A percentile compares a stretch with the other conserved stretches of the same genome.
Evolutionary conservation across 2,113 vertebrate genomes (phyloP).

Genomic region (Rallus limicola): DNA sequence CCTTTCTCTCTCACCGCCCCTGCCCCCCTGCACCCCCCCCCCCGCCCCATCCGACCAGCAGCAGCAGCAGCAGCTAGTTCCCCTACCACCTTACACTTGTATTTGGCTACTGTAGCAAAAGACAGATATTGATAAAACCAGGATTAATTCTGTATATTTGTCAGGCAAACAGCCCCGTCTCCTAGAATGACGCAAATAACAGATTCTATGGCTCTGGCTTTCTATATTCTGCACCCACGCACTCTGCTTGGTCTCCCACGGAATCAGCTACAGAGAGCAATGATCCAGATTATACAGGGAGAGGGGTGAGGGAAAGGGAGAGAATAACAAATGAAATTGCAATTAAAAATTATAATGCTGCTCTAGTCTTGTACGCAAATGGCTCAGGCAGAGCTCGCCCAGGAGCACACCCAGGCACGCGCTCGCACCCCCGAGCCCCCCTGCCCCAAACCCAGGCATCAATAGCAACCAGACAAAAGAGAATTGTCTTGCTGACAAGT

Average conservation of each 20-base stretch:
- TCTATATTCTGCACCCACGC: conserved; percentile 87
- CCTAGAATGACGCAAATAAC: conserved; percentile 83
- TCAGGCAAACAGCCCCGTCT: conserved; percentile 80
- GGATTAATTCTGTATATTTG: conserved; percentile 83
- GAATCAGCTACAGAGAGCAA: conserved; percentile 84
- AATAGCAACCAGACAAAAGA: conserved; percentile 38
- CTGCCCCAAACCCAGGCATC: not conserved
- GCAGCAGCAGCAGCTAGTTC: conserved; percentile 1
- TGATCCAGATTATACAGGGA: conserved; percentile 75
- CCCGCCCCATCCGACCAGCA: not conserved
- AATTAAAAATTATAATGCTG: conserved; percentile 70
- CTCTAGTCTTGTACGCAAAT: conserved; percentile 18
- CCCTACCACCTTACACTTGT: conserved; percentile 55
- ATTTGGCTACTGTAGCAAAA: conserved; percentile 72
- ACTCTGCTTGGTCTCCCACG: conserved; percentile 87
- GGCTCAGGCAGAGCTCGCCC: conserved; percentile 32
- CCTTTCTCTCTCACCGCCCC: not conserved
- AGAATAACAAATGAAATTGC: conserved; percentile 71
- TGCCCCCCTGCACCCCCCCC: not conserved
- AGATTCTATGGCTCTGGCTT: conserved; percentile 80
- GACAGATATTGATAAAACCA: conserved; percentile 77
- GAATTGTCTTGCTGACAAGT: conserved; percentile 51
- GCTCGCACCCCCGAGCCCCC: not conserved
- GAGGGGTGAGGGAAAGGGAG: conserved; percentile 44
- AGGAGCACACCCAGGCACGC: not conserved